Evolutionary conservation across 2,113 vertebrate genomes (phyloP).

Genomic region (Danio rerio): DNA sequence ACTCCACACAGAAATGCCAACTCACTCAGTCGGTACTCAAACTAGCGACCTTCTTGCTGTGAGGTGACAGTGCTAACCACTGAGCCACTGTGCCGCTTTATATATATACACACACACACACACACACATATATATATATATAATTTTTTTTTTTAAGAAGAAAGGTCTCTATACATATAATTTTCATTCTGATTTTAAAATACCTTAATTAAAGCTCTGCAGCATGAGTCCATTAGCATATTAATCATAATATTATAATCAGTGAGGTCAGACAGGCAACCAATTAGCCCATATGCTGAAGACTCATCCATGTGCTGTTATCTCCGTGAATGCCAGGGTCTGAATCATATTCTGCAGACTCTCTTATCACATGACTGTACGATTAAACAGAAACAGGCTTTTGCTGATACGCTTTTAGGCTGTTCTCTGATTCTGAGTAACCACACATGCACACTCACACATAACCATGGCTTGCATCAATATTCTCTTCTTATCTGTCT

Average conservation of each 20-base stretch:
- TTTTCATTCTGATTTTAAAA: background rate
- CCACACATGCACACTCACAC: conserved; percentile 2
- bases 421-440: background rate
- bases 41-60: too few relatives aligned
- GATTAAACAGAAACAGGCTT: background rate
- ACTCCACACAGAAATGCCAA: too few relatives aligned
- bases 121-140: too few relatives aligned
- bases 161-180: background rate
- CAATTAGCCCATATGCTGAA: background rate
- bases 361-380: conserved; percentile 29
- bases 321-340: conserved; percentile 46
- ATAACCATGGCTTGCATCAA: background rate
- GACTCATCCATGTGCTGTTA: background rate
- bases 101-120: too few relatives aligned
- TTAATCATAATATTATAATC: conserved; percentile 21
- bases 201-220: background rate
- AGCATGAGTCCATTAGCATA: background rate
- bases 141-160: background rate
- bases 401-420: conserved; percentile 18
- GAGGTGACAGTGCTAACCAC: too few relatives aligned
- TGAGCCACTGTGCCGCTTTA: too few relatives aligned
- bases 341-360: conserved; percentile 33
- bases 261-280: background rate
- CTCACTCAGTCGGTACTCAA: too few relatives aligned
- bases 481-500: conserved; percentile 34